Percentiles rank a stretch among this genome's conserved stretches.
Conservation (phyloP, 1,140 invertebrate genomes). For the Choristoneura fumiferana region DNA sequence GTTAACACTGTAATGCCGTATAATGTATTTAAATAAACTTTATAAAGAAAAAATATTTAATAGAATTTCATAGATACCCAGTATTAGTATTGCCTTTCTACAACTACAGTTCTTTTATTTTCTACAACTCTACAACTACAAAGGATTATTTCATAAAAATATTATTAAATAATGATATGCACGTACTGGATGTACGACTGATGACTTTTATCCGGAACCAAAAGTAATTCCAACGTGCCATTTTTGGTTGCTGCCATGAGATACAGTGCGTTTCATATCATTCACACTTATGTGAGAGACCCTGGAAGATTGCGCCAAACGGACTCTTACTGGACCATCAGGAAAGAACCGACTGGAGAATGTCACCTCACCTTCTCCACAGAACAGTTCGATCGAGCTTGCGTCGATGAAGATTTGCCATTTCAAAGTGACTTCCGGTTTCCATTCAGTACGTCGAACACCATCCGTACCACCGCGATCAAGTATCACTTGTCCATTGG, state of each 20-base stretch:
- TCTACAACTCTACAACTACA: no score
- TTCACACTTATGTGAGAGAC: constrained; percentile 38
- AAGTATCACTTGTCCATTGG: constrained; percentile 32
- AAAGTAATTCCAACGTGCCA: no score
- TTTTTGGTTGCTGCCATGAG: neutral
- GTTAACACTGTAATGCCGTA: no score
- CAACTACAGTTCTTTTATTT: no score
- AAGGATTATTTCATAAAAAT: no score
- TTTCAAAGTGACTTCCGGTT: constrained; percentile 36
- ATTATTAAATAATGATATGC: no score
- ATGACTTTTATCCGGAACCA: no score
- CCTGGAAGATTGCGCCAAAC: constrained; percentile 28
- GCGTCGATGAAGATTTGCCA: constrained; percentile 54
- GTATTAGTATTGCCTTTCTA: no score
- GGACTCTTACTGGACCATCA: constrained; percentile 32
- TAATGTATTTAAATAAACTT: no score
- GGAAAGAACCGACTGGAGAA: constrained; percentile 62
- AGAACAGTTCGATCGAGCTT: constrained; percentile 69
- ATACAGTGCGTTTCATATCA: constrained; percentile 39
- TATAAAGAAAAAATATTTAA: no score
- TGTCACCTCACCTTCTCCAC: constrained; percentile 58
- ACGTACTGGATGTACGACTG: no score
- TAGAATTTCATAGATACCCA: no score
- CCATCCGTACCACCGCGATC: constrained; percentile 51
- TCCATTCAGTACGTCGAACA: constrained; percentile 46